Evolutionary conservation across 2,797 vertebrate species (phyloP).

Genomic region (Sebastes diploproa): DNA sequence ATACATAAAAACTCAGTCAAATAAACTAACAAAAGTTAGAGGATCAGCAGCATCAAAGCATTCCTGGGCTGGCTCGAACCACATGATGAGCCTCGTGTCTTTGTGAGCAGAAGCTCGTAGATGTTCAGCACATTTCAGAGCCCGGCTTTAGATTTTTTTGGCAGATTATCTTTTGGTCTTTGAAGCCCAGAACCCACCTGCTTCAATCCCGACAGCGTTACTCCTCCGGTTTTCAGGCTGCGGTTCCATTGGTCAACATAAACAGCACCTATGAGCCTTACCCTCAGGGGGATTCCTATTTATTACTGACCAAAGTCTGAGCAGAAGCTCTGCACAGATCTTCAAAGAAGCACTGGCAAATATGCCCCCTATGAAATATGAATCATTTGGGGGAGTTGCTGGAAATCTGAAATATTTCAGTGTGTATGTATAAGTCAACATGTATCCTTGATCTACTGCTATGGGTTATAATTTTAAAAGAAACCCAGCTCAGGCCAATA

Average conservation of each 20-base stretch:
- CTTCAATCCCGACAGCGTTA: slow-evolving; percentile 71
- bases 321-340: slow-evolving; percentile 70
- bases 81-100: slow-evolving; percentile 78
- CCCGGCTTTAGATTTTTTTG: slow-evolving; percentile 75
- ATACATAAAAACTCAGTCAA: slow-evolving; percentile 83
- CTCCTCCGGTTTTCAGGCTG: slow-evolving; percentile 70
- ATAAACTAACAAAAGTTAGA: slow-evolving; percentile 84
- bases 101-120: slow-evolving; percentile 79
- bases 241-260: slow-evolving; percentile 79
- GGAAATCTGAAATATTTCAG: slow-evolving; percentile 64
- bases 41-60: slow-evolving; percentile 83
- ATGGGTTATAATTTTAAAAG: slow-evolving; percentile 25
- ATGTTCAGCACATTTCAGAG: slow-evolving; percentile 83
- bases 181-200: slow-evolving; percentile 84
- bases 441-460: slow-evolving; percentile 36
- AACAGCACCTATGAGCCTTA: slow-evolving; percentile 74
- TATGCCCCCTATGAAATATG: slow-evolving; percentile 68
- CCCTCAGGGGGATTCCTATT: slow-evolving; percentile 74
- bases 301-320: slow-evolving; percentile 76
- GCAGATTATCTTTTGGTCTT: slow-evolving; percentile 83
- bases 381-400: slow-evolving; percentile 63
- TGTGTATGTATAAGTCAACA: slow-evolving; percentile 46
- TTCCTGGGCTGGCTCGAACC: slow-evolving; percentile 73
- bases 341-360: slow-evolving; percentile 70
- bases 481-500: slow-evolving; percentile 8